Base-by-base conservation (phyloP, 2,797 vertebrate species). In the Ctenopoma multispine region DNA sequence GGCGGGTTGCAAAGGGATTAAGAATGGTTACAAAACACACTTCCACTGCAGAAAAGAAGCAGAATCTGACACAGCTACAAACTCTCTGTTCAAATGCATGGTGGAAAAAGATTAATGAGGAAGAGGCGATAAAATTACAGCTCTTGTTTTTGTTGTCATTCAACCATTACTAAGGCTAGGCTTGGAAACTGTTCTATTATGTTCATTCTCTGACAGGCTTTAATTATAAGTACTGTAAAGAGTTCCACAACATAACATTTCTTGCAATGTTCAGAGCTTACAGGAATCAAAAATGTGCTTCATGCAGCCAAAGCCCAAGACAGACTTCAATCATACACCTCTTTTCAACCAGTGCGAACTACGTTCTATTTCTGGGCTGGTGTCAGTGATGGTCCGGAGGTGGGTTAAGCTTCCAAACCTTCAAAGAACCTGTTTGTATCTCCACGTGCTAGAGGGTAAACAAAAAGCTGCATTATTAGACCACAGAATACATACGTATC, bases 141-240 rank as follows among this genome's bases (percentile, higher is more conserved):
- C 53, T 7, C 18, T 65, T 53, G 24, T 59, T 54, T 50, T 41
- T 36, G 34, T 56, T 65, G 7, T 72, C 49, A 1, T 67, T 73
- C 47, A 69, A 4, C 34, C 29, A 56, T 34, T 49, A 44, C 9
- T 34, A 12, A 68, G 41, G 23, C 18, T n/a, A 56, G 38, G 10
- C 23, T 9, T 49, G 0, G 20, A 59, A 34, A 56, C 2, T 1
- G 11, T 60, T 60, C n/a, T n/a, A 20, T 5, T 18, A 21, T n/a
- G 40, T 43, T 41, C 1, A 7, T 18, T 43, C 41, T 2, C 43
- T 55, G 60, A 29, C 36, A 55, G 57, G 62, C 34, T n/a, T 67
- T 63, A 64, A 43, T 44, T 71, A 23, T 47, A 43, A 27, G 3
- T 15, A 31, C 47, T 46, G 64, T 20, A 59, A 48, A 23, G 14